Base-by-base conservation (phyloP, 2,113 vertebrate species). In the Drymodes brunneopygia region DNA sequence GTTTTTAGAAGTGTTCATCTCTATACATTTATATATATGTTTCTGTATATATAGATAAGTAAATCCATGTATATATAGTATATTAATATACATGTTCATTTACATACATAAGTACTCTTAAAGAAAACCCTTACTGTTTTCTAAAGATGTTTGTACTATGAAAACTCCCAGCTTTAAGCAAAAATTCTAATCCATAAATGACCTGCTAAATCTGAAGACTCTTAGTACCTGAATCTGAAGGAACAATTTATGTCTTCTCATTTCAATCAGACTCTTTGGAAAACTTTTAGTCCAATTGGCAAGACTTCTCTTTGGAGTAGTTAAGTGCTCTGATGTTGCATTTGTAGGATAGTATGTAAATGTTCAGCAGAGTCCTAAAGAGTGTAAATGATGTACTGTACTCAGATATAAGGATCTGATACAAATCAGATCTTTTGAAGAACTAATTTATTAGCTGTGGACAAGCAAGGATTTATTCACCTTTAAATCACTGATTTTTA, bases 151-250 rank as follows among this genome's bases (percentile, higher is more conserved):
- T 23, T 79, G 13, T 28, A 53, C 2, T 54, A 35, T 48, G 36
- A 44, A 81, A 94, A 45, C 1, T 4, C 28, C 2, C 3, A 15
- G 0, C 18, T 62, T 29, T 0, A 4, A 12, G 11, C 60, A 53
- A 42, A 57, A 38, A 18, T 66, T 5, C 1, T 12, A 50, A 10
- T 57, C 9, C 15, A 27, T 44, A 38, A 79, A 66, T 24, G 5
- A 44, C 14, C 15, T 40, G 8, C 2, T 72, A 85, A 82, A 54
- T 64, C 14, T 1, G 3, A 74, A 54, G 27, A 47, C 3, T 67
- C 2, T n/a, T 36, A 48, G 9, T 50, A 62, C 12, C 4, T 58
- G 33, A 75, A 86, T 45, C 7, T 54, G 17, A 61, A 88, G 71
- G 18, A 78, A 47, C 7, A 62, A 19, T 27, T 74, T 61, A 36